These are phyloP conservation scores for Smittia sp. DNA, from an alignment of 2,888 invertebrate species.

Conservation along the genomic window DNA sequence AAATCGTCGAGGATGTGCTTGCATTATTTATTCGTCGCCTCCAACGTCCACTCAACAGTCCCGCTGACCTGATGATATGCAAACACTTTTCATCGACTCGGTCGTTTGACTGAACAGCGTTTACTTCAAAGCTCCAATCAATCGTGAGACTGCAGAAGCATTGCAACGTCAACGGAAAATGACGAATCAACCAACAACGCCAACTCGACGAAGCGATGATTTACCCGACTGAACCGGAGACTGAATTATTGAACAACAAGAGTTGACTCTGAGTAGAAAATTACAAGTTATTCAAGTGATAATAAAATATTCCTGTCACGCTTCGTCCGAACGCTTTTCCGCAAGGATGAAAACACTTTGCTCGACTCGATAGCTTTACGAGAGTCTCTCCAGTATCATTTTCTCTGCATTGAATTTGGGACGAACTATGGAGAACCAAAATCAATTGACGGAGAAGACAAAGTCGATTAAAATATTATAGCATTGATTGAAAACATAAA, in stretches of 20 bases:
- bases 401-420: too few species aligned
- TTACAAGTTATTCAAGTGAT: neutral
- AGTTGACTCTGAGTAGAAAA: neutral
- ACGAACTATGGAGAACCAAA: too few species aligned
- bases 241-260: neutral
- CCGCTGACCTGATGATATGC: conserved; percentile 20
- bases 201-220: neutral
- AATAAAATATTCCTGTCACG: neutral
- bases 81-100: conserved; percentile 9
- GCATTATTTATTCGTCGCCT: neutral
- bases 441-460: too few species aligned
- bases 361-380: too few species aligned
- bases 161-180: neutral
- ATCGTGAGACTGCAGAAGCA: neutral
- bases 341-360: neutral
- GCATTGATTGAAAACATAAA: too few species aligned
- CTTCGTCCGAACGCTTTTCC: neutral
- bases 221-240: neutral
- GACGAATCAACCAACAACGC: neutral
- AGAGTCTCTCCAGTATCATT: too few species aligned
- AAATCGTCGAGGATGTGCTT: neutral
- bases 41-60: neutral
- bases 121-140: neutral
- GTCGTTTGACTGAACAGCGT: neutral
- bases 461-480: too few species aligned